These are phyloP conservation scores for Caenorhabditis sp. DNA, from an alignment of 2,888 invertebrate species.

Conservation along the genomic window DNA sequence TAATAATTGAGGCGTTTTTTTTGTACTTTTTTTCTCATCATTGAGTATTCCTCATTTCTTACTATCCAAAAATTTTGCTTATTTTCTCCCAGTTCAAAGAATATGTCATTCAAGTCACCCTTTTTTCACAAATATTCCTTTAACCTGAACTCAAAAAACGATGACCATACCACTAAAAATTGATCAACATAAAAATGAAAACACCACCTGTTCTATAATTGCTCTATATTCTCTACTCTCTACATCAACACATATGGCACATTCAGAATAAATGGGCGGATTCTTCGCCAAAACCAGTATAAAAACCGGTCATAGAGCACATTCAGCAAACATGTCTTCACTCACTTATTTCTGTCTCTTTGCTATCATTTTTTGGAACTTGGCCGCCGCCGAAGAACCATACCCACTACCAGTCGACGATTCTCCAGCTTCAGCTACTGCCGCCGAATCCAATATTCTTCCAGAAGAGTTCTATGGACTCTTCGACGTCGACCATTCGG, in stretches of 20 bases:
- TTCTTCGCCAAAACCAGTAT: not conserved
- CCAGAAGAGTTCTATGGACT: constrained; percentile 61
- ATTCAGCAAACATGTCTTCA: not conserved
- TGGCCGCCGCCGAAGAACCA: too few species aligned
- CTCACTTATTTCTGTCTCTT: constrained; percentile 24
- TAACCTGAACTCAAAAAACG: not conserved
- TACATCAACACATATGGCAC: not conserved
- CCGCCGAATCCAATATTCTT: constrained; percentile 35
- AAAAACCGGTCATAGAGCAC: not conserved
- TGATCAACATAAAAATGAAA: not conserved
- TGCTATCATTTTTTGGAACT: constrained; percentile 14
- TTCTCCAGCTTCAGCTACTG: constrained; percentile 7
- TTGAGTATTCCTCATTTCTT: too few species aligned
- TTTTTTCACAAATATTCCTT: not conserved
- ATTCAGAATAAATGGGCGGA: constrained; percentile 30
- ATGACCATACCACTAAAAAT: not conserved
- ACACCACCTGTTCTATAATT: not conserved
- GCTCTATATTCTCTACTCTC: not conserved
- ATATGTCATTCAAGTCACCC: too few species aligned
- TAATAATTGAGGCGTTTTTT: too few species aligned
- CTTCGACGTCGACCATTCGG: constrained; percentile 57
- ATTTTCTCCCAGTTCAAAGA: too few species aligned
- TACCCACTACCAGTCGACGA: too few species aligned
- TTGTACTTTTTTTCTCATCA: too few species aligned
- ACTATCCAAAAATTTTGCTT: too few species aligned